A percentile compares a stretch with the other conserved stretches of the same genome.
These are phyloP conservation scores for Ahaetulla prasina DNA, from an alignment of 2,113 vertebrate genomes.

Conservation along the genomic window DNA sequence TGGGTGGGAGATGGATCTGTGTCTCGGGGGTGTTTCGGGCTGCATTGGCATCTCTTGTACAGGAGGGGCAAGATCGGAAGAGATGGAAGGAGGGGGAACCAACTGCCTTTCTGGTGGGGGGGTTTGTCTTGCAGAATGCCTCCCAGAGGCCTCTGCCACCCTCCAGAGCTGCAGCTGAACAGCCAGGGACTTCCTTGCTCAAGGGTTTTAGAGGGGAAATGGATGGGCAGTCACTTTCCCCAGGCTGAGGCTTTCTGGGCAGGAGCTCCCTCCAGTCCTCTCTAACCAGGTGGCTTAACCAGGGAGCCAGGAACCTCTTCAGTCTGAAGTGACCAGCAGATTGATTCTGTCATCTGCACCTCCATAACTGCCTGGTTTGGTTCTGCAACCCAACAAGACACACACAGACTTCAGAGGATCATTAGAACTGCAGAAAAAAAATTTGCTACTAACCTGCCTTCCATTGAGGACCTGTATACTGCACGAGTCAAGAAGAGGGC, in stretches of 20 bases:
- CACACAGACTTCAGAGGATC: too few species aligned
- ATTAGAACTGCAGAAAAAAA: too few species aligned
- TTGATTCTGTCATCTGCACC: too few species aligned
- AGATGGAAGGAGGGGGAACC: conserved; percentile 18
- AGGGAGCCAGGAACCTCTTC: neutral
- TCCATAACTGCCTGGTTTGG: too few species aligned
- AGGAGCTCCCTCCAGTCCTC: neutral
- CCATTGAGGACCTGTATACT: too few species aligned
- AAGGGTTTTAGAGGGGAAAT: neutral
- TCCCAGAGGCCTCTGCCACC: neutral
- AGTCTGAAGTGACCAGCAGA: neutral
- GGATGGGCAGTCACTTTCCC: neutral
- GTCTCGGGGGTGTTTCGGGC: conserved; percentile 48
- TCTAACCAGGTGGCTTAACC: neutral
- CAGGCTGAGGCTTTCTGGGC: neutral
- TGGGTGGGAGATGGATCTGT: neutral
- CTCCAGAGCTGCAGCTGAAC: neutral
- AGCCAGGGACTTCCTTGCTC: neutral
- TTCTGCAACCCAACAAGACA: too few species aligned
- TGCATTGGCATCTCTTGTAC: conserved; percentile 51
- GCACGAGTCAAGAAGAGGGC: too few species aligned
- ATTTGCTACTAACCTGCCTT: too few species aligned
- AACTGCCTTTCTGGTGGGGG: conserved; percentile 26
- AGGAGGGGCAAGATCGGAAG: neutral
- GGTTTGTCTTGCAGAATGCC: neutral